phyloP scores from a whole-genome alignment of 2,888 invertebrate genomes.

The Muscina levida region DNA sequence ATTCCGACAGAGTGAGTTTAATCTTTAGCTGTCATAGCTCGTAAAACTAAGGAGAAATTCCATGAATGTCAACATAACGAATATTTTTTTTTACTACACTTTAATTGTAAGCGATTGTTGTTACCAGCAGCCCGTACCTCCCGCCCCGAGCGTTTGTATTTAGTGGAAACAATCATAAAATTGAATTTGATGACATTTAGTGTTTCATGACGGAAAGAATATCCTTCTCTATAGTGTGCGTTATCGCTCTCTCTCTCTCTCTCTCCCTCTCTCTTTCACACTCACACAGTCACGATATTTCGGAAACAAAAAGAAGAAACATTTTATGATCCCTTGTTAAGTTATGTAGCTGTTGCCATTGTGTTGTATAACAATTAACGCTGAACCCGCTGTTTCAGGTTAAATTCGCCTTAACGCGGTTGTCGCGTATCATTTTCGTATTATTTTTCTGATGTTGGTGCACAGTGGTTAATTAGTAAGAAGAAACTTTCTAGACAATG shows the following conservation, averaged over 20 bases:
- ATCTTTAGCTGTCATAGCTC: constrained; percentile 44
- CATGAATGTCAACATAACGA: constrained; percentile 57
- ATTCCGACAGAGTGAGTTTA: neutral
- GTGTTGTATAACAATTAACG: constrained; percentile 49
- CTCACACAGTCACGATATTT: too few species aligned
- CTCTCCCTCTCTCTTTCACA: neutral
- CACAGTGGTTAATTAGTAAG: constrained; percentile 7
- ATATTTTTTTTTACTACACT: constrained; percentile 72
- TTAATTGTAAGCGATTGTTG: constrained; percentile 71
- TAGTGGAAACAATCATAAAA: constrained; percentile 67
- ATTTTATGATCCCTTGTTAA: constrained; percentile 51
- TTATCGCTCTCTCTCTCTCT: constrained; percentile 12
- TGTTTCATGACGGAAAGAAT: constrained; percentile 29
- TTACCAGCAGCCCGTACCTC: neutral
- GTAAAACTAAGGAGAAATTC: constrained; percentile 59
- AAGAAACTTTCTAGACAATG: neutral
- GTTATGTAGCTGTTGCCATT: neutral
- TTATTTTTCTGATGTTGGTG: neutral
- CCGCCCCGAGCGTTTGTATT: constrained; percentile 21
- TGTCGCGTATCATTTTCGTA: constrained; percentile 38
- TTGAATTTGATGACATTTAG: constrained; percentile 66
- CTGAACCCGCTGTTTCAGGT: constrained; percentile 62
- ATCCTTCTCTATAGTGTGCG: constrained; percentile 12
- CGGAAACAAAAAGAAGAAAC: constrained; percentile 42
- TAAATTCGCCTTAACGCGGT: constrained; percentile 60